Conservation (phyloP, 2,888 invertebrate genomes). For the Ceramica pisi region DNA sequence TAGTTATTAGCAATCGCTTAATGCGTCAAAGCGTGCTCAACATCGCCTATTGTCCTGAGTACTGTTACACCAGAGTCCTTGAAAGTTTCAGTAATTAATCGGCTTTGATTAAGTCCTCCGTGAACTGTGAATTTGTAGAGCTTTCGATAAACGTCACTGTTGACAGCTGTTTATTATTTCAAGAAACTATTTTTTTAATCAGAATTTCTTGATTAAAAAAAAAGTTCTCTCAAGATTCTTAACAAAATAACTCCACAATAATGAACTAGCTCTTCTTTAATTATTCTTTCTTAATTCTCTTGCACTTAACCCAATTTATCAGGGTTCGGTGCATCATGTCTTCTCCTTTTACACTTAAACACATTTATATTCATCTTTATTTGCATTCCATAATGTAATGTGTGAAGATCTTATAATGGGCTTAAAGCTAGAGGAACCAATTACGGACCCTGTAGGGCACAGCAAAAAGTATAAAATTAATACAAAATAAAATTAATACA, state of each 20-base stretch:
- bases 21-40: not conserved
- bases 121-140: constrained; percentile 1
- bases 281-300: not conserved
- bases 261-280: too few species aligned
- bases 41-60: not conserved
- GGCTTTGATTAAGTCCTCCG: not conserved
- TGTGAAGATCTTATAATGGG: too few species aligned
- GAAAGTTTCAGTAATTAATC: constrained; percentile 10
- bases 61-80: not conserved
- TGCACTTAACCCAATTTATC: not conserved
- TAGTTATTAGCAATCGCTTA: constrained; percentile 13
- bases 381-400: too few species aligned
- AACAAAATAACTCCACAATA: not conserved
- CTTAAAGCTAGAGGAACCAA: too few species aligned
- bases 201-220: too few species aligned
- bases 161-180: not conserved
- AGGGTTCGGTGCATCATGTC: not conserved
- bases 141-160: not conserved
- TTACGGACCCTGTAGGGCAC: too few species aligned
- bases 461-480: too few species aligned
- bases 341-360: too few species aligned
- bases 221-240: not conserved
- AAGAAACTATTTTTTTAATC: not conserved
- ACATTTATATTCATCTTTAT: too few species aligned
- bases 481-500: too few species aligned